Conservation (phyloP, 1,140 invertebrate genomes). For the Yoshiicerus persimilis region DNA sequence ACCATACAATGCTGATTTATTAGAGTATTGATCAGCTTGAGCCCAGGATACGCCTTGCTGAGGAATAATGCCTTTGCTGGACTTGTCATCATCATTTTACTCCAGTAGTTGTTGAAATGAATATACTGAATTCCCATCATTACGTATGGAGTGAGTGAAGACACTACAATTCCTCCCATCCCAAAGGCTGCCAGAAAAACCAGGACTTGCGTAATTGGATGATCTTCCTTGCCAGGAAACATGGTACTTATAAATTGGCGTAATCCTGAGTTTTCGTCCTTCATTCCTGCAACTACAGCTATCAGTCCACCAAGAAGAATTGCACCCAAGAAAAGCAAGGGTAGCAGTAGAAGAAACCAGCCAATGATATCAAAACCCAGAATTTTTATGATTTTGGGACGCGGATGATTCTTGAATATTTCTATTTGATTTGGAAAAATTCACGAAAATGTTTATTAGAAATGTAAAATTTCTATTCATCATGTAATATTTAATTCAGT, state of each 20-base stretch:
- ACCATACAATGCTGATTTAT: not conserved
- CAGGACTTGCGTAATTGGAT: not conserved
- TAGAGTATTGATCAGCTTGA: not conserved
- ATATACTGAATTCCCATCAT: not conserved
- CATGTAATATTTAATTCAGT: too few species aligned
- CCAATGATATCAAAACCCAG: too few species aligned
- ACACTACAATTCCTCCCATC: not conserved
- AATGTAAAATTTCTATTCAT: too few species aligned
- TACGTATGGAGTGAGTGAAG: not conserved
- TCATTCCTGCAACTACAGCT: too few species aligned
- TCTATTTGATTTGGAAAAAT: too few species aligned
- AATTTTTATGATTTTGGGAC: too few species aligned
- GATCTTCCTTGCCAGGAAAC: not conserved
- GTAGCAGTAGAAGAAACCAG: too few species aligned
- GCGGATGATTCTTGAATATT: too few species aligned
- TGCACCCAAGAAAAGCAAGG: too few species aligned
- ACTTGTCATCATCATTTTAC: not conserved
- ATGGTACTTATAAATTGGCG: not conserved
- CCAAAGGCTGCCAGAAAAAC: not conserved
- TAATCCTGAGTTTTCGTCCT: not conserved
- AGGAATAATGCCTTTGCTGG: not conserved
- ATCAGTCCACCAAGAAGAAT: too few species aligned
- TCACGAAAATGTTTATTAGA: too few species aligned
- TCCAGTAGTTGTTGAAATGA: not conserved
- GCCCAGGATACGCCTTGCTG: not conserved